Conservation (phyloP, 2,888 invertebrate genomes). For the Dryobota labecula region DNA sequence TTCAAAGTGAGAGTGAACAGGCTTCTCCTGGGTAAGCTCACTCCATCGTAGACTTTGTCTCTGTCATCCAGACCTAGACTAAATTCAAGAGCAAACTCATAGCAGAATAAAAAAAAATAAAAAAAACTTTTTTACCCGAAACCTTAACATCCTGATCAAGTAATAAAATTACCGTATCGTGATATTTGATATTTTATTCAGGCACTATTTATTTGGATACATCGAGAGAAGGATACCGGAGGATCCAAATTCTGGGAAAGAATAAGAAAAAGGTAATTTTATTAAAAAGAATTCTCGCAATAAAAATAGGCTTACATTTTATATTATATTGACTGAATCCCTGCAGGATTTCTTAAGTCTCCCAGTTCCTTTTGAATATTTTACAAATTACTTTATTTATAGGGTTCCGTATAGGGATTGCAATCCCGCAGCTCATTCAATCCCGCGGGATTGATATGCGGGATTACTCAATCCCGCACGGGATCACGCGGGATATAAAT, state of each 20-base stretch:
- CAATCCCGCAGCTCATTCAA: too few species aligned
- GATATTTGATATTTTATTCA: constrained; percentile 39
- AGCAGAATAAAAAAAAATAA: too few species aligned
- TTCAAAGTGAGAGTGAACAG: too few species aligned
- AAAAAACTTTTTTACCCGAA: too few species aligned
- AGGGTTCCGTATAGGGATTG: too few species aligned
- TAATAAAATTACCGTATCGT: constrained; percentile 41
- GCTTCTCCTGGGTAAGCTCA: too few species aligned
- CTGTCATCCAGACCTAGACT: too few species aligned
- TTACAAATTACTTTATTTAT: background rate
- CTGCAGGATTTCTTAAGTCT: background rate
- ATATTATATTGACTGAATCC: background rate
- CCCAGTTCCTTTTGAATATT: background rate
- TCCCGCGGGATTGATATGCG: too few species aligned
- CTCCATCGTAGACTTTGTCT: too few species aligned
- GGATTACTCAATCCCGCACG: too few species aligned
- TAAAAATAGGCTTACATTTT: constrained; percentile 2
- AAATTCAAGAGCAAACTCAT: too few species aligned
- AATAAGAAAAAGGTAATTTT: constrained; percentile 26
- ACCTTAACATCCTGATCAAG: constrained; percentile 12
- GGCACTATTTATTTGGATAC: constrained; percentile 20
- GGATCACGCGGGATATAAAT: too few species aligned
- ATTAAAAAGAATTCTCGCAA: constrained; percentile 24
- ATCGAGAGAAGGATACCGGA: background rate
- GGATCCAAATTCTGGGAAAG: background rate